phyloP scores from a whole-genome alignment of 2,797 vertebrate genomes.

The Coilia nasus region DNA sequence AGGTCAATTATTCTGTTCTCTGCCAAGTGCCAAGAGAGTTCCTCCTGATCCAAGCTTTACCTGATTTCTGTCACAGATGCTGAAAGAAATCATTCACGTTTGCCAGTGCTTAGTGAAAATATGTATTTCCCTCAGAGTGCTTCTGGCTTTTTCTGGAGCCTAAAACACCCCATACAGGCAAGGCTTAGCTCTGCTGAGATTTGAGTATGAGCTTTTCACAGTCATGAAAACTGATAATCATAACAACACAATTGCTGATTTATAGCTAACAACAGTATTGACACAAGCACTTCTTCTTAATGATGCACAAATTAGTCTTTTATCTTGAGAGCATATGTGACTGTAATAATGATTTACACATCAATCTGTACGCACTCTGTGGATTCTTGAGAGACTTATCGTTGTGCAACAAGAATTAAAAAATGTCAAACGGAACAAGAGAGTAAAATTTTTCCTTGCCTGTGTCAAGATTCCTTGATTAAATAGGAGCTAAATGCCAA shows the following conservation, averaged over 20 bases:
- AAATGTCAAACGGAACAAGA: background rate
- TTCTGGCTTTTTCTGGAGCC: conserved; percentile 41
- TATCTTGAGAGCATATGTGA: background rate
- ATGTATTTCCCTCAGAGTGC: conserved; percentile 23
- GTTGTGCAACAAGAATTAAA: background rate
- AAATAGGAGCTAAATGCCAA: background rate
- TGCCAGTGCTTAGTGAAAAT: conserved; percentile 50
- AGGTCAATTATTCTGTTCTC: conserved; percentile 50
- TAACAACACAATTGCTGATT: background rate
- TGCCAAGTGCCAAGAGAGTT: conserved; percentile 19
- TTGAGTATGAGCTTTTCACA: background rate
- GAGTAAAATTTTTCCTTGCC: conserved; percentile 3
- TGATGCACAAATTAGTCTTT: background rate
- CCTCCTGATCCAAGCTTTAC: conserved; percentile 48
- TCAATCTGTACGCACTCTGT: background rate
- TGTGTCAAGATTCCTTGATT: conserved; percentile 9
- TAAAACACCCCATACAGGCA: conserved; percentile 29
- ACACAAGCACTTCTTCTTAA: background rate
- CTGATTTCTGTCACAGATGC: conserved; percentile 53
- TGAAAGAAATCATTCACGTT: conserved; percentile 51
- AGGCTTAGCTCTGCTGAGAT: background rate
- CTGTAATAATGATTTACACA: background rate
- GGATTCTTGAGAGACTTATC: background rate
- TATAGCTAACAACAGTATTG: background rate
- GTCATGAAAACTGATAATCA: background rate